These are phyloP conservation scores for Neolamprologus toae DNA, from an alignment of 2,113 vertebrate species.

Conservation along the genomic window DNA sequence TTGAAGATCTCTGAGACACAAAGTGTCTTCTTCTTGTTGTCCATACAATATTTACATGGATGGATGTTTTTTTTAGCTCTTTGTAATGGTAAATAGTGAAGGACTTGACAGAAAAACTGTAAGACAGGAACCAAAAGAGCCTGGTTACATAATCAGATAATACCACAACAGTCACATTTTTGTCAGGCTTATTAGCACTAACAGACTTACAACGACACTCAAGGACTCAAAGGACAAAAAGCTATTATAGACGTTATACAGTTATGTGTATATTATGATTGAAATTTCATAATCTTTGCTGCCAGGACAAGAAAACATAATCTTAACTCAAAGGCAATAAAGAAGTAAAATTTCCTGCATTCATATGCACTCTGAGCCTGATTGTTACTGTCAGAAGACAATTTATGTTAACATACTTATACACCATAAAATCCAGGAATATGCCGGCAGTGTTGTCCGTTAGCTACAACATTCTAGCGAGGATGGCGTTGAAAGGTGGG, in stretches of 20 bases:
- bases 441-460: neutral
- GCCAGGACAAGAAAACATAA: fast-evolving
- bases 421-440: neutral
- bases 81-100: neutral
- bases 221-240: neutral
- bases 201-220: neutral
- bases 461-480: neutral
- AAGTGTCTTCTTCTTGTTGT: neutral
- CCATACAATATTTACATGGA: neutral
- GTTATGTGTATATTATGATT: neutral
- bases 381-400: neutral
- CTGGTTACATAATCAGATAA: neutral
- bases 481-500: neutral
- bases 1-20: neutral
- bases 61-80: neutral
- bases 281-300: neutral
- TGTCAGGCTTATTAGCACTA: neutral
- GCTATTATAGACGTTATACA: neutral
- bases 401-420: neutral
- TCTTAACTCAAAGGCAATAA: neutral
- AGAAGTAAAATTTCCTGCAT: neutral
- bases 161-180: neutral
- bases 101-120: neutral
- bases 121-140: neutral
- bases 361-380: neutral